Base-by-base conservation (phyloP, 2,113 vertebrate species). In the Trogon surrucura region DNA sequence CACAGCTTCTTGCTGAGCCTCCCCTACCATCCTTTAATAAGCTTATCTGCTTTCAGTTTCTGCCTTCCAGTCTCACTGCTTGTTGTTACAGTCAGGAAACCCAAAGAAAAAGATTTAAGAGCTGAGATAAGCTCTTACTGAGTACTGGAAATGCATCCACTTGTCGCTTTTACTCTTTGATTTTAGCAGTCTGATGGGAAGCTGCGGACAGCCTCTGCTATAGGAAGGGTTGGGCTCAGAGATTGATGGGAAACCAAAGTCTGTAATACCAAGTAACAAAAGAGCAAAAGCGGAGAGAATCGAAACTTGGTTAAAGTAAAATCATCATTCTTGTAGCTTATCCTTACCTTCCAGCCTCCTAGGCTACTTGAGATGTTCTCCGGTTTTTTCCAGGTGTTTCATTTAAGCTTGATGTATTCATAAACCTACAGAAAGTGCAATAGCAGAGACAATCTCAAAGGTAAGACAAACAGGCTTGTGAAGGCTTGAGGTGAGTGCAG, bases 31-130 rank as follows among this genome's bases (percentile, higher is more conserved):
- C 29, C 11, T 71, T 74, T 47, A 25, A 62, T 38, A 62, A 69
- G 10, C 9, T 45, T 58, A 10, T 26, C 73, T 62, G 9, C 41
- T 69, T 80, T n/a, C 34, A 38, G 4, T 7, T 15, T 72, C 25
- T 88, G 19, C 10, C 15, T 53, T 44, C 13, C 8, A 22, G 27
- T 19, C 22, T 73, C 0, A 1, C 25, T 71, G 34, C 73, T 82
- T 3, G 0, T 17, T 48, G 45, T 11, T 53, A 5, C 15, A 38
- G 16, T 19, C 13, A 71, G 57, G 67, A 90, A 80, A 60, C 6
- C 1, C 19, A 36, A 21, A 36, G 18, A 47, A 82, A 74, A 75
- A 0, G 0, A 17, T 6, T 1, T 13, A 64, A 16, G 4, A 10
- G 10, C 34, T 81, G 60, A 58, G 45, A 23, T 23, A 34, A 83